A percentile compares a stretch with the other conserved stretches of the same genome.
These are phyloP conservation scores for Acholoe squamosa DNA, from an alignment of 2,888 invertebrate genomes.

Conservation along the genomic window DNA sequence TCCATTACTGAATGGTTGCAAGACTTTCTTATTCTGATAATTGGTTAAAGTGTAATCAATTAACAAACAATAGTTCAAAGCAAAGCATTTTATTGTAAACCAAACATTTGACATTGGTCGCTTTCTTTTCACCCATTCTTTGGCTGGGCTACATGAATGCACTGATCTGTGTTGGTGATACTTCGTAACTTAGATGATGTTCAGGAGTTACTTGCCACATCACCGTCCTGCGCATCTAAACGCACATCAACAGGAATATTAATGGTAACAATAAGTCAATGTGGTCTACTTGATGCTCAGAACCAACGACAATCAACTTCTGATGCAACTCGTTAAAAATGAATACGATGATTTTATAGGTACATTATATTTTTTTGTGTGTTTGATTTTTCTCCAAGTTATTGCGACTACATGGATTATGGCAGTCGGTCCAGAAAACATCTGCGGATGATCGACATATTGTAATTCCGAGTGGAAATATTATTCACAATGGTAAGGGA, in stretches of 20 bases:
- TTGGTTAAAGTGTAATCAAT: too few relatives aligned
- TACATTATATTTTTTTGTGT: too few relatives aligned
- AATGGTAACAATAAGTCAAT: too few relatives aligned
- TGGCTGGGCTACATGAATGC: not conserved
- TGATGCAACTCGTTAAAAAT: not conserved
- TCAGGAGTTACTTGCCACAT: not conserved
- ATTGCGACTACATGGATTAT: not conserved
- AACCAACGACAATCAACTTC: too few relatives aligned
- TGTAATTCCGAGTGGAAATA: not conserved
- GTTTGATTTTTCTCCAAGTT: not conserved
- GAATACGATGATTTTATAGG: not conserved
- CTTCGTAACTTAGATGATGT: not conserved
- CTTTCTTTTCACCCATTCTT: not conserved
- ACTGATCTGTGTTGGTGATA: not conserved
- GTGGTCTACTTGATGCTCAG: too few relatives aligned
- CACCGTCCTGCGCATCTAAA: not conserved
- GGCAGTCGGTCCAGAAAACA: not conserved
- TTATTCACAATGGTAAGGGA: slow-evolving; percentile 15
- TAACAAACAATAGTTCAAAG: not conserved
- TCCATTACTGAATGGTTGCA: too few relatives aligned
- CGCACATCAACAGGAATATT: not conserved
- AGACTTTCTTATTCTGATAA: too few relatives aligned
- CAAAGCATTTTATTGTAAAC: slow-evolving; percentile 55
- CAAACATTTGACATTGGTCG: slow-evolving; percentile 27
- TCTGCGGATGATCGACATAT: not conserved